A percentile compares a stretch with the other conserved stretches of the same genome.
Evolutionary conservation across 1,140 invertebrate genomes (phyloP).

Genomic region (Formica selysi): DNA sequence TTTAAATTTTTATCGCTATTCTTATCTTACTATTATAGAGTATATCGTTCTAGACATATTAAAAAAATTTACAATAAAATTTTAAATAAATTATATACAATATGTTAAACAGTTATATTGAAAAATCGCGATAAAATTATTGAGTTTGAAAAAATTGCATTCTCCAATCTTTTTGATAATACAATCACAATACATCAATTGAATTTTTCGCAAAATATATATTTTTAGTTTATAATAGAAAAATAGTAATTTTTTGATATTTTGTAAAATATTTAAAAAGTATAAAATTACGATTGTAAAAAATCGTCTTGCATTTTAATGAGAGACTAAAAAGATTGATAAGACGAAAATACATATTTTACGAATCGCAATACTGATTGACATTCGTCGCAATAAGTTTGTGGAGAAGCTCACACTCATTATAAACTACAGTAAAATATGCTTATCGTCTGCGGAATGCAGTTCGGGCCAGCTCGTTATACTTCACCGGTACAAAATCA

Average conservation of each 20-base stretch:
- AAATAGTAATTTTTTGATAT: neutral
- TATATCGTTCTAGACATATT: neutral
- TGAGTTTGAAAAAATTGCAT: neutral
- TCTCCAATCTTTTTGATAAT: neutral
- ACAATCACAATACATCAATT: neutral
- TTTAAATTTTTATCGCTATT: constrained; percentile 1
- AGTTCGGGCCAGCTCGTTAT: constrained; percentile 55
- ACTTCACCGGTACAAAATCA: constrained; percentile 51
- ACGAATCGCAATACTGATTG: constrained; percentile 22
- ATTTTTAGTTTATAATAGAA: neutral
- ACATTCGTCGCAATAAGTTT: constrained; percentile 59
- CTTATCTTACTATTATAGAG: neutral
- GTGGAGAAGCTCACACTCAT: constrained; percentile 59
- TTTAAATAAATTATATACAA: neutral
- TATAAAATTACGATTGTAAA: neutral
- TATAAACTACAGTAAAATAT: constrained; percentile 71
- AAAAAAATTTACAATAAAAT: neutral
- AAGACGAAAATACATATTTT: constrained; percentile 41
- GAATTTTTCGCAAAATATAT: neutral
- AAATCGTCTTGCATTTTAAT: neutral
- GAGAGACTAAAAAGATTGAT: neutral
- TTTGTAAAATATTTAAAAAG: neutral
- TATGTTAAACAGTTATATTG: neutral
- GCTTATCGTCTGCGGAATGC: constrained; percentile 76
- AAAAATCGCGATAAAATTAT: neutral